Percentiles rank a stretch among this genome's conserved stretches.
These are phyloP conservation scores for Triplophysa yarkandensis DNA, from an alignment of 2,797 vertebrate species.

Conservation along the genomic window DNA sequence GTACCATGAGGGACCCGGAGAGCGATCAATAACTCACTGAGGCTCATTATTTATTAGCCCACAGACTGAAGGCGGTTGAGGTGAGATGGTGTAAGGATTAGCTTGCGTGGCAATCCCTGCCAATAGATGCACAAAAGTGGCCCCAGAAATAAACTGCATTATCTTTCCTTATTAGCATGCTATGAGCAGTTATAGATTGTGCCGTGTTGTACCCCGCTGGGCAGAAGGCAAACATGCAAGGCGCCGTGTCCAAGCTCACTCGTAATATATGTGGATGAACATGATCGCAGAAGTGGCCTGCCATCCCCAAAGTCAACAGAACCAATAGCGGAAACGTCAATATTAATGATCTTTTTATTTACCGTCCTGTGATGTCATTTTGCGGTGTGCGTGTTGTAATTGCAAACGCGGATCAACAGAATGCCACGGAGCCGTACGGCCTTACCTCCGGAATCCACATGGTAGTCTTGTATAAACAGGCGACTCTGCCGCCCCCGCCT, in stretches of 20 bases:
- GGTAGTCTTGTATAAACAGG: conserved; percentile 39
- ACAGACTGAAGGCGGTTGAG: conserved; percentile 56
- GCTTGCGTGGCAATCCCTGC: conserved; percentile 47
- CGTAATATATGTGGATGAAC: conserved; percentile 22
- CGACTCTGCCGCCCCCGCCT: conserved; percentile 35
- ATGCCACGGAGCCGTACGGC: neutral
- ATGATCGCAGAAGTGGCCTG: conserved; percentile 10
- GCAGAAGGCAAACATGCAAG: conserved; percentile 29
- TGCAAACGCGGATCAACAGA: conserved; percentile 7
- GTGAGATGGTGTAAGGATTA: conserved; percentile 59
- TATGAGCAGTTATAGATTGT: conserved; percentile 56
- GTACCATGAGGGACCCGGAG: conserved; percentile 50
- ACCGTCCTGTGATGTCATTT: neutral
- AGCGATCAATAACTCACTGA: conserved; percentile 77
- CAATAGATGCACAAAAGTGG: conserved; percentile 51
- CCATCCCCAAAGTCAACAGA: conserved; percentile 35
- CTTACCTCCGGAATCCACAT: conserved; percentile 5
- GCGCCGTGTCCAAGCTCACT: conserved; percentile 10
- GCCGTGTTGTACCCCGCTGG: conserved; percentile 49
- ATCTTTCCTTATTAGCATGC: conserved; percentile 57
- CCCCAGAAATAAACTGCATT: conserved; percentile 61
- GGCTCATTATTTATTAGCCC: conserved; percentile 80
- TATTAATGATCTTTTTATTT: conserved; percentile 27
- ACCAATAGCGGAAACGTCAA: neutral
- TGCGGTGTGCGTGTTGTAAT: neutral